Conservation (phyloP, 2,888 invertebrate genomes). For the Taenaris catops region DNA sequence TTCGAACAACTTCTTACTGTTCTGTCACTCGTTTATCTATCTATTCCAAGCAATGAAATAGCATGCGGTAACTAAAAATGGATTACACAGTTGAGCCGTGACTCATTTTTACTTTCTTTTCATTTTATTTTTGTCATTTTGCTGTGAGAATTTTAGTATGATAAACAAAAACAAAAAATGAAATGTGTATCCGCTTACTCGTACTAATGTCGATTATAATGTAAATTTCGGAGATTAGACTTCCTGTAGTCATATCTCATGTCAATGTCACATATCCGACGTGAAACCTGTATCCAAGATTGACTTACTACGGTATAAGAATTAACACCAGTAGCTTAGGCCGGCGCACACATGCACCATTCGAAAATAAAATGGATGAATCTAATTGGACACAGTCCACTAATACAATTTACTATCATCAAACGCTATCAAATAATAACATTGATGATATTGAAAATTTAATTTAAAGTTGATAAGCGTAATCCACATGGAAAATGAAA, state of each 20-base stretch:
- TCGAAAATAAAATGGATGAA: slow-evolving; percentile 7
- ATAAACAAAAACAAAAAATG: no score
- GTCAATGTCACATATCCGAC: slow-evolving; percentile 17
- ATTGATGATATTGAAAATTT: slow-evolving; percentile 10
- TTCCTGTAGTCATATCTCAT: slow-evolving; percentile 12
- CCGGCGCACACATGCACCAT: slow-evolving; percentile 6
- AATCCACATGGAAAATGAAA: slow-evolving; percentile 38
- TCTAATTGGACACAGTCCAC: slow-evolving; percentile 4
- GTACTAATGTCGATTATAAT: slow-evolving; percentile 2
- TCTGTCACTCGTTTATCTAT: no score
- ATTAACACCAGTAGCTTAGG: slow-evolving; percentile 15
- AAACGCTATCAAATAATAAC: slow-evolving; percentile 6
- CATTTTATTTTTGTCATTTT: no score
- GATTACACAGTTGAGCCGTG: no score
- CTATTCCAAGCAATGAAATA: no score
- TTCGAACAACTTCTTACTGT: no score
- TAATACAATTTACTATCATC: slow-evolving; percentile 5
- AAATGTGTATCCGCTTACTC: slow-evolving; percentile 10
- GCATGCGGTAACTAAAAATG: no score
- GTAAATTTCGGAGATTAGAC: slow-evolving; percentile 7
- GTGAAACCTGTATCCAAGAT: slow-evolving; percentile 11
- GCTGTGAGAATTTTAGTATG: no score
- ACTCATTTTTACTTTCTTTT: no score
- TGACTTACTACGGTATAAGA: no score
- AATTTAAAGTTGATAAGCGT: slow-evolving; percentile 7